These are phyloP conservation scores for Andrena hattorfiana DNA, from an alignment of 2,888 invertebrate genomes.

Conservation along the genomic window DNA sequence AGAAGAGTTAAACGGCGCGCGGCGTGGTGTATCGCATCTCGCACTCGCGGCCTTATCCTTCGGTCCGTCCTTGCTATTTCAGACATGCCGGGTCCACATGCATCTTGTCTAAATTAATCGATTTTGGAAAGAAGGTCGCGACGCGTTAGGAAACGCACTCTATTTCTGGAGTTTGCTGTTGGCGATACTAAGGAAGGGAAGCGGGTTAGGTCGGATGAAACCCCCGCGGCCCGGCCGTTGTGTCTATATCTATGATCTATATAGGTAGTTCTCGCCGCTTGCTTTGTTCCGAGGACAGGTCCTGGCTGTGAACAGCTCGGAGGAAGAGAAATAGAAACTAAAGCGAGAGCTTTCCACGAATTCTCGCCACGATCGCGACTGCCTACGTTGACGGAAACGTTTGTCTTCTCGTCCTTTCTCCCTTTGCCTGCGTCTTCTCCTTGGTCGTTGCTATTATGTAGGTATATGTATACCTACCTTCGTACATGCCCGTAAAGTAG, in stretches of 20 bases:
- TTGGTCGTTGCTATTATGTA: not conserved
- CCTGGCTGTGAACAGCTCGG: slow-evolving; percentile 16
- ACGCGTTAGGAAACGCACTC: no score
- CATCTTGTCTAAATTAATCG: no score
- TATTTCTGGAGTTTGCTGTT: not conserved
- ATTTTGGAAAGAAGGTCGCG: not conserved
- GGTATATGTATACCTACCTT: no score
- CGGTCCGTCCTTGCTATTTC: no score
- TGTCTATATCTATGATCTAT: no score
- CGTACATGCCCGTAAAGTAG: not conserved
- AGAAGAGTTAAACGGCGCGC: not conserved
- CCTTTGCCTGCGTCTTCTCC: not conserved
- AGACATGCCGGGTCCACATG: no score
- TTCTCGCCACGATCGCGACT: not conserved
- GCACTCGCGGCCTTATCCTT: no score
- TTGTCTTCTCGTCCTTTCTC: slow-evolving; percentile 3
- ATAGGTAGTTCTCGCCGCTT: slow-evolving; percentile 21
- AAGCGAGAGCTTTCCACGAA: slow-evolving; percentile 8
- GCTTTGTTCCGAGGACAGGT: slow-evolving; percentile 35
- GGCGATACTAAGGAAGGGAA: not conserved
- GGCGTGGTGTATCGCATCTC: not conserved
- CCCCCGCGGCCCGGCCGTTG: not conserved
- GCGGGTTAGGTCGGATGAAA: not conserved
- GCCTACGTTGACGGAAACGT: slow-evolving; percentile 4
- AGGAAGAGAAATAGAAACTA: slow-evolving; percentile 7